Conservation (phyloP, 2,113 vertebrate genomes). For the Podarcis cretensis region DNA sequence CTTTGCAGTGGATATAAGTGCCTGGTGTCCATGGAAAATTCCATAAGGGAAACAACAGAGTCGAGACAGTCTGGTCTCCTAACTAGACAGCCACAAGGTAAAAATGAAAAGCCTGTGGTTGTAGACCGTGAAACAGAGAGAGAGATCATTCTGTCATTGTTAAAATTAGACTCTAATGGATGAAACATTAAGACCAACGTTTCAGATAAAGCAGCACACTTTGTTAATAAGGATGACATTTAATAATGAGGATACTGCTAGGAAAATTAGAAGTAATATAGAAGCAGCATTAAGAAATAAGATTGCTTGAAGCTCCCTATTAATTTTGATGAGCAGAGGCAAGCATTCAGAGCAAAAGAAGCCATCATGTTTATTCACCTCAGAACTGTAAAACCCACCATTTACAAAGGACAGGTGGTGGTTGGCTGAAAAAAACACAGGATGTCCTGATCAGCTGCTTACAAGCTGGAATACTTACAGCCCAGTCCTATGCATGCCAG, state of each 20-base stretch:
- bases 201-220: not conserved
- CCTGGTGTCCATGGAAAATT: not conserved
- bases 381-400: not conserved
- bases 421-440: not conserved
- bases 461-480: conserved; percentile 3
- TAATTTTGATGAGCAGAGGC: not conserved
- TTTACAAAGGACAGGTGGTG: not conserved
- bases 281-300: not conserved
- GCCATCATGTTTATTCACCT: not conserved
- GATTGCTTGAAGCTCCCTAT: conserved; percentile 30
- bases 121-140: not conserved
- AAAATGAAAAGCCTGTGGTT: not conserved
- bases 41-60: not conserved
- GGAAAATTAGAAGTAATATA: conserved; percentile 37
- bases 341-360: conserved; percentile 25
- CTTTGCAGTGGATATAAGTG: not conserved
- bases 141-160: not conserved
- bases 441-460: not conserved
- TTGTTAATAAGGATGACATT: not conserved
- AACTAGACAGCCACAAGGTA: not conserved
- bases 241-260: conserved; percentile 9
- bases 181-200: conserved; percentile 29
- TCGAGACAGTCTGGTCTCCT: not conserved
- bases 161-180: conserved; percentile 16
- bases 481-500: not conserved